Evolutionary conservation across 2,888 invertebrate species (phyloP).

Genomic region (Chouioia cunea): DNA sequence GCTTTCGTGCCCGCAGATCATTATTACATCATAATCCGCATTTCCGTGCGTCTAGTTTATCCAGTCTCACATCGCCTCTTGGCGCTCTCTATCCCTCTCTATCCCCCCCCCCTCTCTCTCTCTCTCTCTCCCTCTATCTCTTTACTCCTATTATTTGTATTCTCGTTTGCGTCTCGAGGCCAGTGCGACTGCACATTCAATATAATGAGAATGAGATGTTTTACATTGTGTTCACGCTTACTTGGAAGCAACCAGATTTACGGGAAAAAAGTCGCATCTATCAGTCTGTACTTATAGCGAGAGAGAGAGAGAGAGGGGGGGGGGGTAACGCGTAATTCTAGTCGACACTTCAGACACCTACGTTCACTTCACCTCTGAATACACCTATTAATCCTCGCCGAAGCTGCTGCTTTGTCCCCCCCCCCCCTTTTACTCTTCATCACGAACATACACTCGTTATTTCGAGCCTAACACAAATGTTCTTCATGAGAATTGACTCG

Average conservation of each 20-base stretch:
- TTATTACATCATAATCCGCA: constrained; percentile 23
- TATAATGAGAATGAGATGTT: background rate
- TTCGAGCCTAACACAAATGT: constrained; percentile 29
- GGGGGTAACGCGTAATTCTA: constrained; percentile 24
- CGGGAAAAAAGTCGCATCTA: constrained; percentile 23
- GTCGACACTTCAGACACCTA: constrained; percentile 44
- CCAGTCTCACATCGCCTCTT: background rate
- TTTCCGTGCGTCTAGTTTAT: constrained; percentile 22
- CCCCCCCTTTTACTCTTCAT: too few species aligned
- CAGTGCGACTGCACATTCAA: too few species aligned
- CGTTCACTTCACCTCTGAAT: constrained; percentile 6
- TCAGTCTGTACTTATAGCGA: too few species aligned
- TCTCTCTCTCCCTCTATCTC: background rate
- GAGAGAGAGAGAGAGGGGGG: background rate
- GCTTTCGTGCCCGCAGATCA: too few species aligned
- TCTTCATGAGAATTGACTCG: constrained; percentile 56
- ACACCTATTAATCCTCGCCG: constrained; percentile 40
- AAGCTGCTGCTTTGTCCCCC: constrained; percentile 43
- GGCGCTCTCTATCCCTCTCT: background rate
- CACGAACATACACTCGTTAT: constrained; percentile 38
- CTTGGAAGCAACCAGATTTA: constrained; percentile 19
- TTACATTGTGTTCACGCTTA: background rate
- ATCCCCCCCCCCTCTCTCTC: constrained; percentile 5
- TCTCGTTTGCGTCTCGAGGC: too few species aligned
- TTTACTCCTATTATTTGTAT: too few species aligned